Conservation (phyloP, 2,113 vertebrate species). For the Vidua macroura region DNA sequence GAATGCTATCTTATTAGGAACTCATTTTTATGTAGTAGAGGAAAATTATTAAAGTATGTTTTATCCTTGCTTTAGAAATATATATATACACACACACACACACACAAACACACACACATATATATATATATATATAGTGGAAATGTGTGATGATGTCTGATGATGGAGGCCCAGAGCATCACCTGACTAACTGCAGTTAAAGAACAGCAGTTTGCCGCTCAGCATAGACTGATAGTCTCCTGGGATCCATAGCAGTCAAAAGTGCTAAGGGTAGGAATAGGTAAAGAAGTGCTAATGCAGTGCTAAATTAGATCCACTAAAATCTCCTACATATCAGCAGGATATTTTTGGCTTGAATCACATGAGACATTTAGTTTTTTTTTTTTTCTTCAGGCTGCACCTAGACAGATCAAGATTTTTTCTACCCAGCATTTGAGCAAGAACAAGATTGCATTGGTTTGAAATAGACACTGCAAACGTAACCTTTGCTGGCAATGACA, state of each 20-base stretch:
- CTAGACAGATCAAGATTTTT: not conserved
- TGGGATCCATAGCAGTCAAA: not conserved
- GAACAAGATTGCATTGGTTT: not conserved
- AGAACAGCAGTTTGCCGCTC: not conserved
- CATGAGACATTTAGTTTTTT: not conserved
- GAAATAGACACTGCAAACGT: not conserved
- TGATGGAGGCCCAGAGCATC: not conserved
- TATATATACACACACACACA: not conserved
- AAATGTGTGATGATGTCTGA: not conserved
- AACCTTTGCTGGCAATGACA: not conserved
- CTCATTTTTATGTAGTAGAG: not conserved
- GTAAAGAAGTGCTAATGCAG: not conserved
- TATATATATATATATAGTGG: not conserved
- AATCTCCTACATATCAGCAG: not conserved
- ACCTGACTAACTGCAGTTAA: not conserved
- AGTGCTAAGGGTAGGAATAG: not conserved
- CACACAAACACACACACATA: too few species aligned
- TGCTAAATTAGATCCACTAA: not conserved
- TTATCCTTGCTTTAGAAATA: not conserved
- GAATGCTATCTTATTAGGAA: not conserved
- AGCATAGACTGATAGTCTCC: not conserved
- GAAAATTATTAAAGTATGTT: not conserved
- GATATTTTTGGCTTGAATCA: not conserved
- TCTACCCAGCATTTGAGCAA: not conserved
- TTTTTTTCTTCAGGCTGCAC: not conserved